A percentile compares a stretch with the other conserved stretches of the same genome.
These are phyloP conservation scores for Troides aeacus DNA, from an alignment of 2,888 invertebrate species.

Conservation along the genomic window DNA sequence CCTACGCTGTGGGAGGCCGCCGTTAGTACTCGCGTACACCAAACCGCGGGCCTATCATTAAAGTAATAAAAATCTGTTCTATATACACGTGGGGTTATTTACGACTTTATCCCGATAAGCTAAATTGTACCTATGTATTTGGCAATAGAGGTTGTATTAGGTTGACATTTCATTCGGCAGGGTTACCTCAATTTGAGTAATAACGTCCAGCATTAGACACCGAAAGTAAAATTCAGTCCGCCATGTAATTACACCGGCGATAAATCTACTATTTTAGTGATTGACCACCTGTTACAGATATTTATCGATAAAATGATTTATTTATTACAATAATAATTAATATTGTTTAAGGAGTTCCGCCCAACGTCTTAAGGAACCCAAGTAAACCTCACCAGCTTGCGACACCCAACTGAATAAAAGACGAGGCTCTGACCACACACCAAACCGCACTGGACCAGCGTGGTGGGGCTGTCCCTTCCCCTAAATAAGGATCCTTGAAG, in stretches of 20 bases:
- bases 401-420: no score
- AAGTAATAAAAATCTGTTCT: constrained; percentile 24
- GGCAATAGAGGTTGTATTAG: constrained; percentile 1
- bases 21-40: background rate
- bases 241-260: constrained; percentile 25
- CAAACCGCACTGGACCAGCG: no score
- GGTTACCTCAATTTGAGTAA: constrained; percentile 40
- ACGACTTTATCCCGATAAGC: background rate
- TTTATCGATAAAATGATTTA: constrained; percentile 10
- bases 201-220: constrained; percentile 37
- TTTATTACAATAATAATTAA: no score
- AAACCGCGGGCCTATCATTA: constrained; percentile 28
- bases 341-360: no score
- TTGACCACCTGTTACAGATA: background rate
- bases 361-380: no score
- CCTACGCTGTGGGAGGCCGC: no score
- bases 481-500: no score
- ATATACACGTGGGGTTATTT: constrained; percentile 17
- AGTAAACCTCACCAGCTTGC: no score
- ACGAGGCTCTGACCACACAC: no score
- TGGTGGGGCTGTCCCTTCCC: no score
- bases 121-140: background rate
- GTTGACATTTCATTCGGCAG: constrained; percentile 19
- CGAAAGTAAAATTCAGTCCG: constrained; percentile 27
- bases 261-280: constrained; percentile 17